Evolutionary conservation across 2,797 vertebrate genomes (phyloP).

Genomic region (Sebastes vulpes): DNA sequence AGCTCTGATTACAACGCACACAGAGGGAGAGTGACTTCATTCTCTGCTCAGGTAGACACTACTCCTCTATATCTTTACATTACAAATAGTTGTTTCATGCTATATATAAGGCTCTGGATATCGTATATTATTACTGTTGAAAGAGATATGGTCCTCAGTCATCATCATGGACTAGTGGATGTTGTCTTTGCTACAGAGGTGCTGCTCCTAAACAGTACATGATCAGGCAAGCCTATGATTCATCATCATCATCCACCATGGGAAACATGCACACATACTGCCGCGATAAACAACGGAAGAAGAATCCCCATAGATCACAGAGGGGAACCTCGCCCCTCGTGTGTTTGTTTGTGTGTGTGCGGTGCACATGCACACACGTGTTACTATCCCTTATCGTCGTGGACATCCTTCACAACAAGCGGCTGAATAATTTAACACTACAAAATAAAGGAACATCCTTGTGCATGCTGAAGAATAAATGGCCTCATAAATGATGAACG

Average conservation of each 20-base stretch:
- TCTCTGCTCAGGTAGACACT: not conserved
- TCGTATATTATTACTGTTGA: not conserved
- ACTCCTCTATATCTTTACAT: not conserved
- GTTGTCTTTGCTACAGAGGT: constrained; percentile 22
- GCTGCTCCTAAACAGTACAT: constrained; percentile 54
- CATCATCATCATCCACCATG: constrained; percentile 51
- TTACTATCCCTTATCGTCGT: constrained; percentile 57
- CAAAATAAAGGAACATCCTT: constrained; percentile 80
- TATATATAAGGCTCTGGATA: no score
- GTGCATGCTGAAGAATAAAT: constrained; percentile 70
- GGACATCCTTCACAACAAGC: constrained; percentile 71
- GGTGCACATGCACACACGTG: constrained; percentile 22
- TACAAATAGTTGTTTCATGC: not conserved
- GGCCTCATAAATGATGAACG: constrained; percentile 71
- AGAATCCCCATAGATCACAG: constrained; percentile 73
- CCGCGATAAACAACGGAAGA: constrained; percentile 79
- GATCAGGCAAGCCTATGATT: constrained; percentile 78
- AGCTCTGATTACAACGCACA: not conserved
- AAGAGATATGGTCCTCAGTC: not conserved
- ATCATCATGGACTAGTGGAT: constrained; percentile 25
- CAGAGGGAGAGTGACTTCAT: not conserved
- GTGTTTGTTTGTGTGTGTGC: not conserved
- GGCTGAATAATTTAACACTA: constrained; percentile 79
- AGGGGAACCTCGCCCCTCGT: constrained; percentile 62
- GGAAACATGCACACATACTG: constrained; percentile 52